Percentiles rank a stretch among this genome's conserved stretches.
Conservation (phyloP, 2,113 vertebrate species). For the Calonectris borealis region DNA sequence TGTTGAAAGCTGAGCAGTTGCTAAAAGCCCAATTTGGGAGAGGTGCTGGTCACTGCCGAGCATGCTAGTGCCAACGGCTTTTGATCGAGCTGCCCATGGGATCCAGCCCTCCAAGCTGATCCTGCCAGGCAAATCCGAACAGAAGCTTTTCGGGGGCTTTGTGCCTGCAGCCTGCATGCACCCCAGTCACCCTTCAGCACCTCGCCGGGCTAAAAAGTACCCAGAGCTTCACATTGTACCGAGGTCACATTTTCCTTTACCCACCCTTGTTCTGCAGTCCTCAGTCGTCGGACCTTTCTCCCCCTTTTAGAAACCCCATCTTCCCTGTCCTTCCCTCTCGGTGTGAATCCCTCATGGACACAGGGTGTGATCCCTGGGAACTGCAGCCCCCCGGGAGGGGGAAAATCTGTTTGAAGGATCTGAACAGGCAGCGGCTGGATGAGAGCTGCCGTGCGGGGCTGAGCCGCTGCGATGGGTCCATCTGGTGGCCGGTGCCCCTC, state of each 20-base stretch:
- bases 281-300: not conserved
- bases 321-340: not conserved
- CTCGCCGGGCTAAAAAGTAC: not conserved
- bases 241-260: not conserved
- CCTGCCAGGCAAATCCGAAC: not conserved
- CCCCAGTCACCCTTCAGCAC: not conserved
- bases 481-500: not conserved
- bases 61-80: accelerated
- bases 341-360: not conserved
- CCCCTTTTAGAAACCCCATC: not conserved
- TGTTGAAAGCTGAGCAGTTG: not conserved
- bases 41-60: not conserved
- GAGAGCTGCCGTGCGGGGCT: not conserved
- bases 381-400: no score
- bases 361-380: not conserved
- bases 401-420: not conserved
- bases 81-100: not conserved
- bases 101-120: not conserved
- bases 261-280: not conserved
- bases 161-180: no score
- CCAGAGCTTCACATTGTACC: accelerated
- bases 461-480: not conserved
- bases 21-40: accelerated
- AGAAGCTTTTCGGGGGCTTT: not conserved
- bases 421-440: not conserved